These are phyloP conservation scores for Hyppa rectilinea DNA, from an alignment of 2,888 invertebrate species.

Conservation along the genomic window DNA sequence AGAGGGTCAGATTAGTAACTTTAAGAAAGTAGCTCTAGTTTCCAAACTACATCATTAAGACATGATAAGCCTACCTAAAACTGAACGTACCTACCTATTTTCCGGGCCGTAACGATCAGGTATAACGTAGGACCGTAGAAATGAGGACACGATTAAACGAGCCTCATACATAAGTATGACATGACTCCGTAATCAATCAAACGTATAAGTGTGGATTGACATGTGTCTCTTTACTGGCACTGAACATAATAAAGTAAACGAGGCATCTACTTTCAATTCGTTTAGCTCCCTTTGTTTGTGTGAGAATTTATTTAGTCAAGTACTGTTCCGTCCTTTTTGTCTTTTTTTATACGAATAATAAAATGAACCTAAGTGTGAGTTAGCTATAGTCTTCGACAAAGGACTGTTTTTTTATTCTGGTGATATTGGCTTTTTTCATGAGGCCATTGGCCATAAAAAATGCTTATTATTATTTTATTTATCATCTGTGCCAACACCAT, in stretches of 20 bases:
- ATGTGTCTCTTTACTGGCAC: conserved; percentile 51
- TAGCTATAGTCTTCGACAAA: conserved; percentile 42
- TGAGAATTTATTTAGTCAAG: conserved; percentile 59
- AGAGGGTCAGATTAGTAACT: no score
- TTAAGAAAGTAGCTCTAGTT: conserved; percentile 21
- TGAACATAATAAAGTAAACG: conserved; percentile 58
- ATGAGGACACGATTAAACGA: conserved; percentile 33
- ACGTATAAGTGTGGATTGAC: conserved; percentile 57
- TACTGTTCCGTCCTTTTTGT: conserved; percentile 42
- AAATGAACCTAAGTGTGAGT: conserved; percentile 58
- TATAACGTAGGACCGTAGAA: conserved; percentile 18
- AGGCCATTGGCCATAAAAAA: not conserved
- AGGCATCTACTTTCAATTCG: conserved; percentile 56
- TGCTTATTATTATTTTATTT: not conserved
- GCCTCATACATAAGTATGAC: conserved; percentile 37
- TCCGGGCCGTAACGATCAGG: conserved; percentile 5
- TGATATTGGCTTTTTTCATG: conserved; percentile 17
- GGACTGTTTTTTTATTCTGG: conserved; percentile 39
- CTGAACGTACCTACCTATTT: conserved; percentile 10
- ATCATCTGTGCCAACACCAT: not conserved
- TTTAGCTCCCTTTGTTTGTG: conserved; percentile 56
- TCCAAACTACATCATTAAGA: conserved; percentile 20
- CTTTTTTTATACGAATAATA: conserved; percentile 62
- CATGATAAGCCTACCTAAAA: conserved; percentile 22
- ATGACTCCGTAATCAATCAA: conserved; percentile 62